phyloP scores from a whole-genome alignment of 2,888 invertebrate genomes.

The Uloborus plumipes region DNA sequence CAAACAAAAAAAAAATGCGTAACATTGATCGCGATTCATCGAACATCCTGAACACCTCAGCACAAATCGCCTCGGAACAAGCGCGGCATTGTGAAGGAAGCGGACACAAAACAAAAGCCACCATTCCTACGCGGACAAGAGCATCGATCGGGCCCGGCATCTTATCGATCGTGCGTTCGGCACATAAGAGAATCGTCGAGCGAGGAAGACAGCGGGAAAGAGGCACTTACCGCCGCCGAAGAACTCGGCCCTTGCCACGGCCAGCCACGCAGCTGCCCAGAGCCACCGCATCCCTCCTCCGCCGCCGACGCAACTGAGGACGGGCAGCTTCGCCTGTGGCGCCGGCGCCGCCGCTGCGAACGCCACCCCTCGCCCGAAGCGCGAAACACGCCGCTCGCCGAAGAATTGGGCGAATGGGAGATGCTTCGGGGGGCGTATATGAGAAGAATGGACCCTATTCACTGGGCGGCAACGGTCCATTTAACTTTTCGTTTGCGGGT shows the following conservation, averaged over 20 bases:
- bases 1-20: background rate
- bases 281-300: constrained; percentile 48
- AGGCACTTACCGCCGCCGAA: constrained; percentile 44
- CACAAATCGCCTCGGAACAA: too few species aligned
- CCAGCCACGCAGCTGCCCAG: constrained; percentile 5
- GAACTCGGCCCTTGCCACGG: background rate
- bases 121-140: background rate
- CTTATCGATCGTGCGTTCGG: too few species aligned
- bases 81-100: background rate
- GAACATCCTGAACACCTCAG: background rate
- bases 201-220: too few species aligned
- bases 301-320: constrained; percentile 43
- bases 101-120: background rate
- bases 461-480: too few species aligned
- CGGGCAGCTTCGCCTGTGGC: background rate
- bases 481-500: too few species aligned
- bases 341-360: background rate
- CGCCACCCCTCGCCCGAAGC: constrained; percentile 18
- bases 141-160: background rate
- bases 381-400: constrained; percentile 4
- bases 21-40: background rate
- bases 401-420: too few species aligned
- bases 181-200: too few species aligned
- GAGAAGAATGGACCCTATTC: too few species aligned
- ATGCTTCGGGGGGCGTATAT: too few species aligned